Conservation (phyloP, 2,888 invertebrate species). For the Tinea trinotella region DNA sequence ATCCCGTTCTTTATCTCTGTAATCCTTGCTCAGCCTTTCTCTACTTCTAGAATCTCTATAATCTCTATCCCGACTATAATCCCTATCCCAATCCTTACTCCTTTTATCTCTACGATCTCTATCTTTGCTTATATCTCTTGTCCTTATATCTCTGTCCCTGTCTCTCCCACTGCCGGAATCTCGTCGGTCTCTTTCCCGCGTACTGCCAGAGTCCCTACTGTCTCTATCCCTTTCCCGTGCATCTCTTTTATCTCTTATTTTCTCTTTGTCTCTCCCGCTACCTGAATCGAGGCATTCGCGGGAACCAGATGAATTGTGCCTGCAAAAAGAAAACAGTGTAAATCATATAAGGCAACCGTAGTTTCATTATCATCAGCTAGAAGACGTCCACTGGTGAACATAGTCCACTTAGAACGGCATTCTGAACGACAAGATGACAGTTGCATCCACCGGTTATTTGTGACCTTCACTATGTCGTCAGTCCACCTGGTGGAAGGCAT, state of each 20-base stretch:
- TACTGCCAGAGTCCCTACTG: slow-evolving; percentile 37
- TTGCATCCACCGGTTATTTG: too few relatives aligned
- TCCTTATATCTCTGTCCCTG: slow-evolving; percentile 26
- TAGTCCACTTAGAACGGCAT: too few relatives aligned
- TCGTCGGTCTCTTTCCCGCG: slow-evolving; percentile 51
- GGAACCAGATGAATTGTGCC: slow-evolving; percentile 63
- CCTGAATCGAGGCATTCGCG: slow-evolving; percentile 65
- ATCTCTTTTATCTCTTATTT: slow-evolving; percentile 53
- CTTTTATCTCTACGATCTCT: slow-evolving; percentile 32
- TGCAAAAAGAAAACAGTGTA: too few relatives aligned
- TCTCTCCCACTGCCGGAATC: slow-evolving; percentile 62
- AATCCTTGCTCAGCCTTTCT: slow-evolving; percentile 63
- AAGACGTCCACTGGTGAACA: too few relatives aligned
- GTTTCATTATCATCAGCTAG: too few relatives aligned
- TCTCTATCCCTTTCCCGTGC: slow-evolving; percentile 50
- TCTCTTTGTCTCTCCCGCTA: slow-evolving; percentile 65
- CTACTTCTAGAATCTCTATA: slow-evolving; percentile 56
- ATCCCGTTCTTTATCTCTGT: slow-evolving; percentile 58
- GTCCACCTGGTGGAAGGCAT: too few relatives aligned
- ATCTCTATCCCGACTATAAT: slow-evolving; percentile 57
- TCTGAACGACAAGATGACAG: too few relatives aligned
- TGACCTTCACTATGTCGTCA: too few relatives aligned
- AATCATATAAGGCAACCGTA: neutral
- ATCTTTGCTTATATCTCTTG: slow-evolving; percentile 44
- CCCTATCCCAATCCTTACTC: slow-evolving; percentile 56